A percentile compares a stretch with the other conserved stretches of the same genome.
Evolutionary conservation across 23 tunicate species (phyloP).

Genomic region (Trididemnum nubilum): DNA sequence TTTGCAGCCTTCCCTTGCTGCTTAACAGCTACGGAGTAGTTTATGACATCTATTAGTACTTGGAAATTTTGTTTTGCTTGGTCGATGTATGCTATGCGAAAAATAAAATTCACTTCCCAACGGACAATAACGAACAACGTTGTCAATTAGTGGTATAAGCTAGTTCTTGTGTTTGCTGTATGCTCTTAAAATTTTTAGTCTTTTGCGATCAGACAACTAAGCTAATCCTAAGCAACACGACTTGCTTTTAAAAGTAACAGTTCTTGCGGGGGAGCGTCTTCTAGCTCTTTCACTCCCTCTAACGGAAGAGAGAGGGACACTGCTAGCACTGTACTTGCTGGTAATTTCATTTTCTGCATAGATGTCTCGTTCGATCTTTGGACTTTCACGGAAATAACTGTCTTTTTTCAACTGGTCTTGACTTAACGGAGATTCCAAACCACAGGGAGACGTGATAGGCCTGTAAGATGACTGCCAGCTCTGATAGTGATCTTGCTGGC

Average conservation of each 20-base stretch:
- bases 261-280: constrained; percentile 7
- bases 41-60: too few species aligned
- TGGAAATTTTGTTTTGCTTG: too few species aligned
- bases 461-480: not conserved
- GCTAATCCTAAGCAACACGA: not conserved
- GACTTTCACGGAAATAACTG: not conserved
- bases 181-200: too few species aligned
- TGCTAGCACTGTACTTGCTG: not conserved
- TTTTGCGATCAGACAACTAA: too few species aligned
- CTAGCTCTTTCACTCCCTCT: constrained; percentile 37
- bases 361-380: constrained; percentile 17
- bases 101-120: too few species aligned
- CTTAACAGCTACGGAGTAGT: too few species aligned
- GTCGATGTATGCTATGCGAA: too few species aligned
- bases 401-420: not conserved
- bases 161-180: too few species aligned
- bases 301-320: not conserved
- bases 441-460: constrained; percentile 18
- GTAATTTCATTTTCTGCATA: not conserved
- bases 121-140: too few species aligned
- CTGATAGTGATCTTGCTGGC: not conserved
- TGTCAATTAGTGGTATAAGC: too few species aligned
- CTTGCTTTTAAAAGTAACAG: constrained; percentile 67
- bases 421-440: not conserved
- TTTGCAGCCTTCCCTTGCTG: too few species aligned